Base-by-base conservation (phyloP, 2,888 invertebrate species). In the Drosophila lacicola region DNA sequence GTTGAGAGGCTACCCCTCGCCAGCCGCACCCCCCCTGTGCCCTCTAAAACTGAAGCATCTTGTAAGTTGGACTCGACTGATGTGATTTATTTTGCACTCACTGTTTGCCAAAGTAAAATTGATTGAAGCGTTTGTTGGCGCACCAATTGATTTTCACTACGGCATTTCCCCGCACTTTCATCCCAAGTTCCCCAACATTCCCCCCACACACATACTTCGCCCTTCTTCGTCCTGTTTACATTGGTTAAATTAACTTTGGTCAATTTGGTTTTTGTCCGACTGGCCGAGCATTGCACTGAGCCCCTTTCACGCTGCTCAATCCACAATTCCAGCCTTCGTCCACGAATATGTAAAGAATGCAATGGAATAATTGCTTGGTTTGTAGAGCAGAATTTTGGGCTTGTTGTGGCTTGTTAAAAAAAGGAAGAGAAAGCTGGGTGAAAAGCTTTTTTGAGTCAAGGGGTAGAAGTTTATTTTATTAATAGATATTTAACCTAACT, bases 31-130 rank as follows among this genome's bases (percentile, higher is more conserved):
- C 11, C 17, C 33, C 3, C 6, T 25, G 10, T 13, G 25, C 39
- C 41, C 47, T 17, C 34, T 34, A 37, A 13, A 5, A 54, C 45
- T 50, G 65, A 19, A 53, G 56, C 70, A 46, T 51, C 78, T 72
- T 60, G 56, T 69, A 47, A 82, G 69, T 77, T 70, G 73, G 70
- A 80, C 71, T 65, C 69, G 65, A 76, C 60, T 74, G 84, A 81
- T 82, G 88, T 87, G 86, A 87, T 87, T 87, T 86, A 86, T 86
- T 89, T 86, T 85, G 86, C 86, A 88, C 86, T 88, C 85, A 82
- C 76, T 88, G 86, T 89, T 85, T 86, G 86, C 88, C 69, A 84
- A 85, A 89, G 89, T 80, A 80, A 86, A 86, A 89, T 86, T 89
- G 86, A 86, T 86, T 89, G 86, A 88, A 88, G 89, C 85, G 85